A percentile compares a stretch with the other conserved stretches of the same genome.
Evolutionary conservation across 2,113 vertebrate genomes (phyloP).

Genomic region (Sterrhoptilus dennistouni): DNA sequence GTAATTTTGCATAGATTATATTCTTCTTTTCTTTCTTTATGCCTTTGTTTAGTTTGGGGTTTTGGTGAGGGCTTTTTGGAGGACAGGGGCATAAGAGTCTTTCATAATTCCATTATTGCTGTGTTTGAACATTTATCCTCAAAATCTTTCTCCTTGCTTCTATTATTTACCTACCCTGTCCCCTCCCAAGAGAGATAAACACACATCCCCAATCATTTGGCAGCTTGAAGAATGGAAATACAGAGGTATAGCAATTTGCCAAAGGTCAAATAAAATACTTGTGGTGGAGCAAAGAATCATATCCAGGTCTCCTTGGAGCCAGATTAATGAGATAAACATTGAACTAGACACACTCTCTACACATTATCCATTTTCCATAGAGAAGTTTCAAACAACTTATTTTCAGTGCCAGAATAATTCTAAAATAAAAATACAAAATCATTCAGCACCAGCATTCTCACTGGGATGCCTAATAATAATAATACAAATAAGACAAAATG

Average conservation of each 20-base stretch:
- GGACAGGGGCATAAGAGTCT: fast-evolving
- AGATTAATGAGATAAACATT: conserved; percentile 25
- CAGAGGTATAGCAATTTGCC: neutral
- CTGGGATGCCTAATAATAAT: neutral
- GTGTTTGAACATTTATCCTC: neutral
- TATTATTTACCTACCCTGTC: neutral
- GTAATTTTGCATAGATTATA: neutral
- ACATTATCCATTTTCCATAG: neutral
- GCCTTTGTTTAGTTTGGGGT: neutral
- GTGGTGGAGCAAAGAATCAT: neutral
- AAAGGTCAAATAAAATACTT: conserved; percentile 3
- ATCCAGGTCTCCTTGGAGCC: neutral
- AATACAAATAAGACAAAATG: neutral
- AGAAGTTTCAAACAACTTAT: neutral
- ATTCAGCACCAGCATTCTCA: neutral
- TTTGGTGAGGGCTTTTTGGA: fast-evolving
- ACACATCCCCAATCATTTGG: neutral
- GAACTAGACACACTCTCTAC: neutral
- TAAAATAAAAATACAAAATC: neutral
- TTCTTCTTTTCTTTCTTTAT: neutral
- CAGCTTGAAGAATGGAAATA: neutral
- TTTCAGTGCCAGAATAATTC: neutral
- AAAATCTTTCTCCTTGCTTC: neutral
- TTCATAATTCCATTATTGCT: neutral
- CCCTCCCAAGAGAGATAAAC: neutral